Evolutionary conservation across 2,113 vertebrate species (phyloP).

Genomic region (Galeopterus variegatus): DNA sequence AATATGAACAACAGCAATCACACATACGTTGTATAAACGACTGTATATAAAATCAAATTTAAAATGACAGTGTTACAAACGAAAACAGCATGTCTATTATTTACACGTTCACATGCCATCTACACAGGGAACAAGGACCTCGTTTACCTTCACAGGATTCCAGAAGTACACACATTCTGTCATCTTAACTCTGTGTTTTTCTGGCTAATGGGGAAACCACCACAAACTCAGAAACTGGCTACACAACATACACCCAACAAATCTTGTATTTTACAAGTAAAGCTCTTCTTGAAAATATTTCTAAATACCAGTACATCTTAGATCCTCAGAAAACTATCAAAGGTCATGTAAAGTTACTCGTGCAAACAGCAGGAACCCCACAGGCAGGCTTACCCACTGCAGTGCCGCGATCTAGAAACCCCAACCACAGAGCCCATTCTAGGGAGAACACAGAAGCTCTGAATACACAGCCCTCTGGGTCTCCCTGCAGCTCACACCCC

Average conservation of each 20-base stretch:
- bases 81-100: not conserved
- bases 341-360: not conserved
- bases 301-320: not conserved
- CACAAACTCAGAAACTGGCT: not conserved
- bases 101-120: fast-evolving
- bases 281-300: not conserved
- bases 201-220: not conserved
- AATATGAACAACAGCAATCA: not conserved
- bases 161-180: too few species aligned
- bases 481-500: not conserved
- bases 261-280: not conserved
- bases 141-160: too few species aligned
- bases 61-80: fast-evolving
- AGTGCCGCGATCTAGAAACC: fast-evolving
- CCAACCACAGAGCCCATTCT: fast-evolving
- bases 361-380: not conserved
- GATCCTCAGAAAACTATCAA: not conserved
- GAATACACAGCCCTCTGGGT: not conserved
- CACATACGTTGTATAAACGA: fast-evolving
- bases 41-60: fast-evolving
- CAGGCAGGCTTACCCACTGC: fast-evolving
- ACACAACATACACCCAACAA: not conserved
- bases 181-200: not conserved
- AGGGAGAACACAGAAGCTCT: fast-evolving
- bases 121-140: fast-evolving